Evolutionary conservation across 2,797 vertebrate genomes (phyloP).

Genomic region (Rhabdophis nuchalis): DNA sequence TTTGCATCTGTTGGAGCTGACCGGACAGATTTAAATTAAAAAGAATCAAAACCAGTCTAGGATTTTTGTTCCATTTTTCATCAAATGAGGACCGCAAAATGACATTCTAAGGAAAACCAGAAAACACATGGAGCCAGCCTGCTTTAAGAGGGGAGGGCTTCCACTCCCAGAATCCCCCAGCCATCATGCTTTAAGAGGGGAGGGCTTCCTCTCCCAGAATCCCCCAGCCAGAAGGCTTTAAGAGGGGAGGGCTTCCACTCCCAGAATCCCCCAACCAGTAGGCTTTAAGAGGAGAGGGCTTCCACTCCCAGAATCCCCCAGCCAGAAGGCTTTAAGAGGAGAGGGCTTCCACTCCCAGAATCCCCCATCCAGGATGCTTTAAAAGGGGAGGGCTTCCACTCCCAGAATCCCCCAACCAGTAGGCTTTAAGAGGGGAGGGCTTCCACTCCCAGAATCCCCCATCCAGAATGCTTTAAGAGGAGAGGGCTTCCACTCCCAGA

Average conservation of each 20-base stretch:
- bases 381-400: no score
- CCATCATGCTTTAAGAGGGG: not conserved
- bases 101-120: not conserved
- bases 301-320: not conserved
- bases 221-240: accelerated
- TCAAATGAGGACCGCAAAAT: not conserved
- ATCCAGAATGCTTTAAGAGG: accelerated
- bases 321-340: no score
- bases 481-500: not conserved
- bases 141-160: no score
- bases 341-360: not conserved
- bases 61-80: not conserved
- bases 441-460: not conserved
- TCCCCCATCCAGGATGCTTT: not conserved
- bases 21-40: not conserved
- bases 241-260: not conserved
- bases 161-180: not conserved
- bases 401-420: not conserved
- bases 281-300: no score
- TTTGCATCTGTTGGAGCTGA: not conserved
- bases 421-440: accelerated
- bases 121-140: not conserved
- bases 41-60: not conserved
- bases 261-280: not conserved
- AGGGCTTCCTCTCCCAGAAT: not conserved